A percentile compares a stretch with the other conserved stretches of the same genome.
These are phyloP conservation scores for Sycophaga agraensis DNA, from an alignment of 1,140 invertebrate species.

Conservation along the genomic window DNA sequence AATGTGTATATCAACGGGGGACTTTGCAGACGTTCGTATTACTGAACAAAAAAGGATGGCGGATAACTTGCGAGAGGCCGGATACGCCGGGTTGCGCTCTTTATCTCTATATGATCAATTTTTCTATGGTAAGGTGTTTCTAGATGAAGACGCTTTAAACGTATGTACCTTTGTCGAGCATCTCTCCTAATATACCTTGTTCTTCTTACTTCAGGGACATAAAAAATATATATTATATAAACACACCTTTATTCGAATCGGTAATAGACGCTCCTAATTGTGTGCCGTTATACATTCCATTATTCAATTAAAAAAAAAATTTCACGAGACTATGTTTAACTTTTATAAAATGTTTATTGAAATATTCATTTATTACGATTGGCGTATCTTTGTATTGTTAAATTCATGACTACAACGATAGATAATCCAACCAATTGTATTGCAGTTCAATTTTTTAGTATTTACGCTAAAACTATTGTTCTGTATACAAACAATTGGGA, in stretches of 20 bases:
- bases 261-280: slow-evolving; percentile 5
- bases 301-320: too few species aligned
- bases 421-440: too few species aligned
- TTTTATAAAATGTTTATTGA: too few species aligned
- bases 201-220: slow-evolving; percentile 20
- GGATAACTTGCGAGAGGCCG: slow-evolving; percentile 47
- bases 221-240: slow-evolving; percentile 14
- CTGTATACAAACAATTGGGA: neutral
- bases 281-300: neutral
- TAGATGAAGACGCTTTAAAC: slow-evolving; percentile 42
- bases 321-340: too few species aligned
- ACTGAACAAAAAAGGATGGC: slow-evolving; percentile 11
- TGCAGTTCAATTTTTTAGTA: too few species aligned
- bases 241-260: slow-evolving; percentile 16
- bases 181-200: slow-evolving; percentile 26
- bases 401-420: too few species aligned
- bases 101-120: slow-evolving; percentile 43
- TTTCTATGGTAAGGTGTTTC: slow-evolving; percentile 38
- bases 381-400: too few species aligned
- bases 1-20: slow-evolving; percentile 4
- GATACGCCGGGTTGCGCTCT: slow-evolving; percentile 40
- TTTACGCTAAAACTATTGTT: too few species aligned
- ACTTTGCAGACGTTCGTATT: slow-evolving; percentile 33
- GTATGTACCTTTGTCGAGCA: slow-evolving; percentile 32
- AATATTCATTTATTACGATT: too few species aligned